A percentile compares a stretch with the other conserved stretches of the same genome.
Evolutionary conservation across 64 coral and sea anemone genomes (phyloP).

Genomic region (Astreopora myriophthalma): DNA sequence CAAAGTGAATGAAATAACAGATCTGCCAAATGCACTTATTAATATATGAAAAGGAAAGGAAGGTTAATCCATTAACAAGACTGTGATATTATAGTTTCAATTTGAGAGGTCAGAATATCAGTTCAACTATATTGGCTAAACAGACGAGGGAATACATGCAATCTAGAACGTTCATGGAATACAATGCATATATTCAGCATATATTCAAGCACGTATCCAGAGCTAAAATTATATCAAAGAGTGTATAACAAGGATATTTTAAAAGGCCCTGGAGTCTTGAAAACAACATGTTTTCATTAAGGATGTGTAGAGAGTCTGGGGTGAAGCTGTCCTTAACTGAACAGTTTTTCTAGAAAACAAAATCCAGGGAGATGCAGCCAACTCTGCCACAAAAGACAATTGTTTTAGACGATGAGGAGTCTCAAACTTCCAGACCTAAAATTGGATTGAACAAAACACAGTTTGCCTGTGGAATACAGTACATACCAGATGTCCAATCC

Average conservation of each 20-base stretch:
- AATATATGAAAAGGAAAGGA: neutral
- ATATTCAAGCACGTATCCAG: neutral
- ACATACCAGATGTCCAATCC: conserved; percentile 2
- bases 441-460: neutral
- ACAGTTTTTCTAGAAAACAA: neutral
- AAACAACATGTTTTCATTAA: neutral
- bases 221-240: neutral
- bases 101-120: conserved; percentile 5
- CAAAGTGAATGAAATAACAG: neutral
- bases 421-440: neutral
- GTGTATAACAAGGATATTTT: neutral
- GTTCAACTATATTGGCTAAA: neutral
- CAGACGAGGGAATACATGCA: conserved; percentile 23
- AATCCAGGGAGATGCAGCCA: no score
- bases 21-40: neutral
- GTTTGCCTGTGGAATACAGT: neutral
- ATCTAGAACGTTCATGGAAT: neutral
- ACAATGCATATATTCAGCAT: neutral
- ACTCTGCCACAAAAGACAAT: no score
- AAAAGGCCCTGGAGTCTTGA: neutral
- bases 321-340: neutral
- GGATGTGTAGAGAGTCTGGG: neutral
- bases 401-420: neutral
- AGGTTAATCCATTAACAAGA: neutral
- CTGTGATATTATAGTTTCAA: neutral